A percentile compares a stretch with the other conserved stretches of the same genome.
Conservation (phyloP, 2,888 invertebrate genomes). For the Chelonus formosanus region DNA sequence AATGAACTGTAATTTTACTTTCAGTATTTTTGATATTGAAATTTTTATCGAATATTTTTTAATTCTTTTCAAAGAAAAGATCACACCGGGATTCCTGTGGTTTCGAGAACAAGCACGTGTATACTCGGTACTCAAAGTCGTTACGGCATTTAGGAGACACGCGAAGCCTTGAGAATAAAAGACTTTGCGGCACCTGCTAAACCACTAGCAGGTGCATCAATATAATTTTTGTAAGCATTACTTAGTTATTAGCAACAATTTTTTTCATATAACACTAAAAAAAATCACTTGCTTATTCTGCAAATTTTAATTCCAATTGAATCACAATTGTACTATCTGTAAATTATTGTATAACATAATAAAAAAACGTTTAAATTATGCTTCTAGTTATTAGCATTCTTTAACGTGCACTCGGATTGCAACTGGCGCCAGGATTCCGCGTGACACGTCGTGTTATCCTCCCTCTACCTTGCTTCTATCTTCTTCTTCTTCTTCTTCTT, state of each 20-base stretch:
- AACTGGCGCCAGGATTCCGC: conserved; percentile 34
- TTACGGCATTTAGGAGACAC: conserved; percentile 46
- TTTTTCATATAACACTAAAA: no score
- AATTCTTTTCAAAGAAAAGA: background rate
- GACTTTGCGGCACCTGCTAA: conserved; percentile 48
- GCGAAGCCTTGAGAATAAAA: conserved; percentile 39
- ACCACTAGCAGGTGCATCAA: conserved; percentile 48
- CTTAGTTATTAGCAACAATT: conserved; percentile 46
- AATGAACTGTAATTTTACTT: no score
- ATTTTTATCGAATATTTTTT: no score
- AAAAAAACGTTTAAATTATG: background rate
- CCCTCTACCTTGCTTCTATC: conserved; percentile 1
- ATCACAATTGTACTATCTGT: background rate
- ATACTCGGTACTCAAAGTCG: conserved; percentile 28
- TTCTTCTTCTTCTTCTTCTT: background rate
- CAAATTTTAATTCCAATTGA: background rate
- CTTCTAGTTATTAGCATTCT: conserved; percentile 19
- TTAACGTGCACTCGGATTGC: conserved; percentile 19
- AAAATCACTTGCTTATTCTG: no score
- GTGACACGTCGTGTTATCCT: conserved; percentile 23
- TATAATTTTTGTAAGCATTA: conserved; percentile 47
- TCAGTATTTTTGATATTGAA: no score
- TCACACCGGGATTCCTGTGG: conserved; percentile 11
- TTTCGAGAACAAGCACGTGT: conserved; percentile 10
- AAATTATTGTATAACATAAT: background rate